Evolutionary conservation across 2,797 vertebrate genomes (phyloP).

Genomic region (Erethizon dorsatum): DNA sequence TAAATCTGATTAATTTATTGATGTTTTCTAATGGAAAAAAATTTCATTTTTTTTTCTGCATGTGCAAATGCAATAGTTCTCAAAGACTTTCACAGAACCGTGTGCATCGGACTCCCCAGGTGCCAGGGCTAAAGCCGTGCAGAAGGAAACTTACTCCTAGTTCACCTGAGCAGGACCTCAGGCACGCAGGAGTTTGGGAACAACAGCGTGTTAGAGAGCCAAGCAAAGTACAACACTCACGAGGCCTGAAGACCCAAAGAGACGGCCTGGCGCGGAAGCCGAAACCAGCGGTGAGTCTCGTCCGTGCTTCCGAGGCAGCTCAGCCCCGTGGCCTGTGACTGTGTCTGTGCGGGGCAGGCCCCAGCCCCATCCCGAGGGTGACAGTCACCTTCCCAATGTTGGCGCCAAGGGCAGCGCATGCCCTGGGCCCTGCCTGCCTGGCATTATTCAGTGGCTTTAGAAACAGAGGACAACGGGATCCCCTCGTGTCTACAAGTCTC

Average conservation of each 20-base stretch:
- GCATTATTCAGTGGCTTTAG: background rate
- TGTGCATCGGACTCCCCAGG: background rate
- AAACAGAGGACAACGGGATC: conserved; percentile 27
- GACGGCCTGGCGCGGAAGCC: background rate
- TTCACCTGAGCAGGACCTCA: background rate
- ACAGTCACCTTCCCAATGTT: background rate
- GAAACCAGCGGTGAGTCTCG: no score
- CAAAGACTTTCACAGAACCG: background rate
- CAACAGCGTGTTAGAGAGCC: background rate
- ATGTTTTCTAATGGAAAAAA: background rate
- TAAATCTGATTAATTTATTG: background rate
- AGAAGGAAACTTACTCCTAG: background rate
- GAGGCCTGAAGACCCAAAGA: background rate
- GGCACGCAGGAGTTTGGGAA: background rate
- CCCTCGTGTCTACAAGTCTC: background rate
- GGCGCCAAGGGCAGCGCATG: background rate
- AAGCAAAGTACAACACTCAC: background rate
- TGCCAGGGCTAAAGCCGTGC: background rate
- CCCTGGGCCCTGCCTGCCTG: background rate
- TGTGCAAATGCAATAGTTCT: conserved; percentile 27
- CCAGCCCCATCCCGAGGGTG: background rate
- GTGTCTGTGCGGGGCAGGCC: background rate
- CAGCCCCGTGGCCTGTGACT: background rate
- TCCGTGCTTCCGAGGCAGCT: background rate
- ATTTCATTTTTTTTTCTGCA: background rate